Evolutionary conservation across 2,113 vertebrate genomes (phyloP), one percentile per base, ranked within the genome.

Genomic region (Clarias magur): DNA sequence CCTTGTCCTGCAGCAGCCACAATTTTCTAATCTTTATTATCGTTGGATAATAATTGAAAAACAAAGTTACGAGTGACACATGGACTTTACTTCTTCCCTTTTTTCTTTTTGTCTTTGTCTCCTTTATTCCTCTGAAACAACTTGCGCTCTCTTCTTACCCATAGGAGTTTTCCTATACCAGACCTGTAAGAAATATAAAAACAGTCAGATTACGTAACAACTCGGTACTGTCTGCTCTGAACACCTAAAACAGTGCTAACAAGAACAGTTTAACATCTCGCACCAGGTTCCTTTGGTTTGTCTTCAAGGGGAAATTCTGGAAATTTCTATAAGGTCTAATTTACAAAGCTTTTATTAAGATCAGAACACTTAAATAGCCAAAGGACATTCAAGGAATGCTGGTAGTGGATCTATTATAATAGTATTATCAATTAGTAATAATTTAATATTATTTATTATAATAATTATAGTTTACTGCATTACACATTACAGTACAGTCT

Each of bases 131-230:
- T 93, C 96, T 17, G 90, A 87, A 15, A 86, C 91, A 54, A 92
- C 90, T 86, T 93, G 92, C 48, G 90, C 60, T 54, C 90, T 91
- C 86, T 91, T 96, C 92, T 91, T 95, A 63, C 94, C 95, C 90
- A 96, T 88, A 0, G 95, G 96, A 1, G 95, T 96, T 90, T 95
- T 96, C 30, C 93, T 91, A 83, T 96, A 96, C 96, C 96, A 97
- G 60, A 92, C 94, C 96, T 97, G 91, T 25, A 38, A 21, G 80
- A 8, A 82, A 17, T 6, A 48, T 48, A 76, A 0, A 21, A 25
- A 68, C 23, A 56, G 34, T 59, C 16, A 85, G 25, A 25, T 25
- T 30, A 38, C 2, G 38, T n/a, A 19, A 54, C 21, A 5, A 42
- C 34, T 8, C 70, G 23, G 70, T 42, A 1, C 30, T 19, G 30